Percentiles rank a stretch among this genome's conserved stretches.
phyloP scores from a whole-genome alignment of 2,888 invertebrate genomes.

The Octonoba sinensis region DNA sequence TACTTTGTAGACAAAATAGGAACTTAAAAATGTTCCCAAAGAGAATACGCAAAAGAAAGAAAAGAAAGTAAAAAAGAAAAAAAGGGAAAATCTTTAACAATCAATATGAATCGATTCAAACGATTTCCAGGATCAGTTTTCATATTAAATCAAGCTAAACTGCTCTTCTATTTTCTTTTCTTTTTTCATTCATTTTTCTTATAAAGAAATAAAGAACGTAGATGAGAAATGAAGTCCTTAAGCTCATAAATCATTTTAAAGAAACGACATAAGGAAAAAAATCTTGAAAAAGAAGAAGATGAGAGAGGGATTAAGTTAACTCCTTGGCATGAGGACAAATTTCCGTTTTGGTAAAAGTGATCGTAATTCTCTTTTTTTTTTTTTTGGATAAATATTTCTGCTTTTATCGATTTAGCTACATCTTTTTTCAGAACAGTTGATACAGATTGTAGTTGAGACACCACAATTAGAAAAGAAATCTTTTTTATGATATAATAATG shows the following conservation, averaged over 20 bases:
- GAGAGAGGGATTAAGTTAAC: conserved; percentile 45
- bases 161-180: too few species aligned
- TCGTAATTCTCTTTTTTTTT: conserved; percentile 34
- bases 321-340: conserved; percentile 50
- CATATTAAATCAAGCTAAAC: too few species aligned
- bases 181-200: conserved; percentile 14
- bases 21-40: too few species aligned
- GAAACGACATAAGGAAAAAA: conserved; percentile 12
- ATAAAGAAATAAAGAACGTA: conserved; percentile 21
- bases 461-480: too few species aligned
- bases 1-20: too few species aligned
- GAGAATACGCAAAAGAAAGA: too few species aligned
- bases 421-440: background rate
- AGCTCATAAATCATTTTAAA: conserved; percentile 41
- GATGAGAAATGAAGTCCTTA: conserved; percentile 38
- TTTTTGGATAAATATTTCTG: background rate
- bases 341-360: conserved; percentile 48
- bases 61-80: too few species aligned
- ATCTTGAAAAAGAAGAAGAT: conserved; percentile 25
- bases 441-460: background rate
- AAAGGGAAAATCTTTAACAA: too few species aligned
- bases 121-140: too few species aligned
- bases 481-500: background rate
- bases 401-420: background rate
- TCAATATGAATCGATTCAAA: too few species aligned